Conservation (phyloP, 2,888 invertebrate genomes). For the Pachydiplax longipennis region DNA sequence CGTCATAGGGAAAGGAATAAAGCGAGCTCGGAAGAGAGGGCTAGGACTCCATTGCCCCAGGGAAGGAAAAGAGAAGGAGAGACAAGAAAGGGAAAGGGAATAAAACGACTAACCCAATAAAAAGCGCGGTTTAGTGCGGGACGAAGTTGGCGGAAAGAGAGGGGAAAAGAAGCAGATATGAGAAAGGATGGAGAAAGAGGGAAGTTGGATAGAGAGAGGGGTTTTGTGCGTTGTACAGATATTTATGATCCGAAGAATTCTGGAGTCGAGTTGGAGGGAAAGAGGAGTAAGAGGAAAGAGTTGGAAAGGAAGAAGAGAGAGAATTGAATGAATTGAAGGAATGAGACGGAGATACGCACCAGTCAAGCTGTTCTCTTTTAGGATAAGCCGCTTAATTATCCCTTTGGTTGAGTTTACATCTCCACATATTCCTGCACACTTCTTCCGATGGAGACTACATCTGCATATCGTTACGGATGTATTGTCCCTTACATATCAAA, state of each 20-base stretch:
- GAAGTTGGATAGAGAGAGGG: neutral
- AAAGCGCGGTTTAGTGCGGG: slow-evolving; percentile 9
- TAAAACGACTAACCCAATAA: slow-evolving; percentile 1
- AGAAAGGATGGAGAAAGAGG: neutral
- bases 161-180: too few species aligned
- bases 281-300: neutral
- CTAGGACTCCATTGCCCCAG: neutral
- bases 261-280: neutral
- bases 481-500: too few species aligned
- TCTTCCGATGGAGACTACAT: too few species aligned
- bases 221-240: slow-evolving; percentile 16
- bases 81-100: neutral
- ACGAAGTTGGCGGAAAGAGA: neutral
- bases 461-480: too few species aligned
- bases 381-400: too few species aligned
- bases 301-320: too few species aligned
- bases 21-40: neutral
- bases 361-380: too few species aligned
- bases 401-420: too few species aligned
- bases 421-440: too few species aligned
- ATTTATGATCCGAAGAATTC: slow-evolving; percentile 22
- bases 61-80: neutral
- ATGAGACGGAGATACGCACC: too few species aligned
- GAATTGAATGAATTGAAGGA: too few species aligned
- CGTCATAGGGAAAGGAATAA: neutral